Conservation (phyloP, 2,113 vertebrate genomes). For the Urocynchramus pylzowi region DNA sequence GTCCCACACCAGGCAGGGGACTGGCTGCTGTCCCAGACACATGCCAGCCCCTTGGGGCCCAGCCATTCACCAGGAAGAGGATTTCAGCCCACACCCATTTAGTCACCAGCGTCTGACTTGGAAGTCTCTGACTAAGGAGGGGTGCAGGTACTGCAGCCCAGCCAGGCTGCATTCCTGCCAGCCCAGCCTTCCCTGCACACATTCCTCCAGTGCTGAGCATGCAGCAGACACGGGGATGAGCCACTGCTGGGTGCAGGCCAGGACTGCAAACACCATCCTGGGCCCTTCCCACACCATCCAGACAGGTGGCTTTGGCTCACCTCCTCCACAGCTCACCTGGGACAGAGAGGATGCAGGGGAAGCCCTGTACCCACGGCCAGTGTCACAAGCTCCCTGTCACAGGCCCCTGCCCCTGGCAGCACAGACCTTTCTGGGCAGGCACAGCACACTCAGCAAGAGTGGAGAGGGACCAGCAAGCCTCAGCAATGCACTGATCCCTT, state of each 20-base stretch:
- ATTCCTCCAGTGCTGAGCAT: not conserved
- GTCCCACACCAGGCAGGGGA: rapidly evolving
- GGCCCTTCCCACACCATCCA: not conserved
- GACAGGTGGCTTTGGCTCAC: not conserved
- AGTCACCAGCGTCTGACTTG: not conserved
- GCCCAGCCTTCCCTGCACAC: not conserved
- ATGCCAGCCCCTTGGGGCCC: rapidly evolving
- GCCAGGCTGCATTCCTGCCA: not conserved
- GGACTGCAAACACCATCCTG: not conserved
- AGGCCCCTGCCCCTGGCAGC: not conserved
- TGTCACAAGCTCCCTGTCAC: not conserved
- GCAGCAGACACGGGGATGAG: not conserved
- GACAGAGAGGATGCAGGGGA: not conserved
- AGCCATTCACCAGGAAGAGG: not conserved
- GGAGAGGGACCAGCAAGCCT: not conserved
- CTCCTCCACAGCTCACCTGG: not conserved
- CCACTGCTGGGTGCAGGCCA: not conserved
- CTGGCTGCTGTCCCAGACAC: rapidly evolving
- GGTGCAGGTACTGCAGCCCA: not conserved
- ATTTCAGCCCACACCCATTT: not conserved
- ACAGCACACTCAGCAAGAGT: not conserved
- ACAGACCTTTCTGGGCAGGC: not conserved
- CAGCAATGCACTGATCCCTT: not conserved
- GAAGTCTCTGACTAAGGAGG: not conserved
- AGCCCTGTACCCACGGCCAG: not conserved